phyloP scores from a whole-genome alignment of 2,113 vertebrate genomes.

The Irena cyanogastra region DNA sequence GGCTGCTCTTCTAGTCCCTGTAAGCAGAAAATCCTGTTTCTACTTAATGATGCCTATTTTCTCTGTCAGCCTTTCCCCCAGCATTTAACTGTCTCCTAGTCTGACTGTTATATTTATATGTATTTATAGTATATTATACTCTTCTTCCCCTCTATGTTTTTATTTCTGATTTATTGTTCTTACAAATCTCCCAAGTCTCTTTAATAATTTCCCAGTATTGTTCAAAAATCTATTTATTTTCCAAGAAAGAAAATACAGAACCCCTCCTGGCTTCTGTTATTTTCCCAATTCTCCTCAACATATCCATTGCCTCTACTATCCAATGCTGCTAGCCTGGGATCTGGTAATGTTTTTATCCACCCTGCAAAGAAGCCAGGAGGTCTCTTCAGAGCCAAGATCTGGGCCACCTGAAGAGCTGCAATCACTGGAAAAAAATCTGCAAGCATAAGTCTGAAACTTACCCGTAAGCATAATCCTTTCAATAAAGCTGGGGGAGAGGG shows the following conservation, averaged over 20 bases:
- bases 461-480: neutral
- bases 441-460: neutral
- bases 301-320: neutral
- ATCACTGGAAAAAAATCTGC: neutral
- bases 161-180: neutral
- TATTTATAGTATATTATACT: too few relatives aligned
- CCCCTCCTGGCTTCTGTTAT: neutral
- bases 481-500: neutral
- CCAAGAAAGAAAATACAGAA: neutral
- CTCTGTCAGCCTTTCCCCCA: neutral
- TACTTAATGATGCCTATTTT: neutral
- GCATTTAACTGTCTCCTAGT: neutral
- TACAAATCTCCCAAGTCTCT: neutral
- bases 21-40: neutral
- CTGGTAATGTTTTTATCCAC: neutral
- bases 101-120: neutral
- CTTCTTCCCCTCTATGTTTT: neutral
- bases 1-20: neutral
- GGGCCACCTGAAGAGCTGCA: neutral
- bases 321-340: accelerated
- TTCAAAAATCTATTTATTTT: neutral
- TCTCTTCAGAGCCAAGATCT: neutral
- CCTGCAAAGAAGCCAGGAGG: neutral
- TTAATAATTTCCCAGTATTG: neutral
- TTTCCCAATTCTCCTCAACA: neutral